Conservation (phyloP, 2,888 invertebrate species). For the Dorcus hopei region DNA sequence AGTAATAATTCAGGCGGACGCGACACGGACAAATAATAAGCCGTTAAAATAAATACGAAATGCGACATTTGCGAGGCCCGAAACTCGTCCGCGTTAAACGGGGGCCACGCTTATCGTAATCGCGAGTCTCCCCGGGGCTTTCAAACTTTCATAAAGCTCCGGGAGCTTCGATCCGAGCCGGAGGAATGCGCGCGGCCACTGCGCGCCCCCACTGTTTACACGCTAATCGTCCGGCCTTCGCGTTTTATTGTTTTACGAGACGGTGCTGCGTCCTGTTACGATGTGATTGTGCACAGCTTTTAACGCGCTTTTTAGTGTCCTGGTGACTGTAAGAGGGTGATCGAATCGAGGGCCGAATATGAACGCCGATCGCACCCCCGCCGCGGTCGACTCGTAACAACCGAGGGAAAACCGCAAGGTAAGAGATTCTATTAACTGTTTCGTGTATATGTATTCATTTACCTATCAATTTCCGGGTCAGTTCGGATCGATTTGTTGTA, state of each 20-base stretch:
- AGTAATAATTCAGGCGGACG: no score
- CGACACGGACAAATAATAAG: no score
- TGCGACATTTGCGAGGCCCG: neutral
- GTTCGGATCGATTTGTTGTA: no score
- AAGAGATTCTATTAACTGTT: no score
- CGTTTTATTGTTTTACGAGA: slow-evolving; percentile 1
- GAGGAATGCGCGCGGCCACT: slow-evolving; percentile 22
- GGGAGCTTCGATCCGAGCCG: slow-evolving; percentile 28
- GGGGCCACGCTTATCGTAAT: slow-evolving; percentile 24
- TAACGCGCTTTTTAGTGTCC: neutral
- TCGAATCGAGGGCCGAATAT: no score
- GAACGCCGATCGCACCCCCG: no score
- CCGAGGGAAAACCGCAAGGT: no score
- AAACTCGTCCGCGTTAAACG: slow-evolving; percentile 15
- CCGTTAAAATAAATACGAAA: neutral
- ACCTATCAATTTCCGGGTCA: no score
- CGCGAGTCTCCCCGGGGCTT: slow-evolving; percentile 25
- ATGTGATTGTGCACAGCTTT: neutral
- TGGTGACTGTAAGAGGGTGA: no score
- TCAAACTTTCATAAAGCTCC: slow-evolving; percentile 29
- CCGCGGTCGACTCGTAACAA: no score
- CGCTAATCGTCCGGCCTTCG: neutral
- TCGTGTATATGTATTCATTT: no score
- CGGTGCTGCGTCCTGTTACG: neutral
- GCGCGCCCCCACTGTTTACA: slow-evolving; percentile 9